phyloP scores from a whole-genome alignment of 2,797 vertebrate species.

The Gymnoscopelus braueri region DNA sequence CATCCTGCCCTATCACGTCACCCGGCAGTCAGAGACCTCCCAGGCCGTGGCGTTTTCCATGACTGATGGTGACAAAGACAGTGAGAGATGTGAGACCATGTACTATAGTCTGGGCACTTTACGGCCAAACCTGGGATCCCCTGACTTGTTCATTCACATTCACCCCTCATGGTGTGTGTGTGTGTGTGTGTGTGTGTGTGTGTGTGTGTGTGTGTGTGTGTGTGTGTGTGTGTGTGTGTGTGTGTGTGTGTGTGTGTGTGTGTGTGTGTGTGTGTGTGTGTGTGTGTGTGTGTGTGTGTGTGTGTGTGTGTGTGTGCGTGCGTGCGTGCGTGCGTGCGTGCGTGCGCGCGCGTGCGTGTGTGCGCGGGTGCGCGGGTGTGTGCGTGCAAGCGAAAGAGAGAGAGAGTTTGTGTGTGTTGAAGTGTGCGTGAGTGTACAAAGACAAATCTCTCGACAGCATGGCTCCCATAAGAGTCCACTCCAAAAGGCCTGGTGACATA shows the following conservation, averaged over 20 bases:
- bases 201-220: slow-evolving; percentile 9
- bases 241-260: slow-evolving; percentile 11
- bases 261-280: slow-evolving; percentile 7
- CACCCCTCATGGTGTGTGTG: slow-evolving; percentile 47
- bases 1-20: slow-evolving; percentile 77
- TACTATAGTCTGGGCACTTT: slow-evolving; percentile 30
- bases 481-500: slow-evolving; percentile 70
- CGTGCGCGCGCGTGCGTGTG: background rate
- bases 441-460: slow-evolving; percentile 70
- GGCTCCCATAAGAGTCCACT: slow-evolving; percentile 59
- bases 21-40: slow-evolving; percentile 65
- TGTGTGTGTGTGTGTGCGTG: background rate
- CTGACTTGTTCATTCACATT: slow-evolving; percentile 51
- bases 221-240: slow-evolving; percentile 17
- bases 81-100: slow-evolving; percentile 59
- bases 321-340: background rate
- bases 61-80: slow-evolving; percentile 60
- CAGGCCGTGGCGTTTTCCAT: slow-evolving; percentile 69
- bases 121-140: slow-evolving; percentile 31
- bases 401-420: background rate
- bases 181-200: slow-evolving; percentile 1
- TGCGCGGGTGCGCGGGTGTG: background rate
- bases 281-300: slow-evolving; percentile 1
- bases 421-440: slow-evolving; percentile 57
- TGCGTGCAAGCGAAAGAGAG: background rate